Conservation (phyloP, 2,113 vertebrate genomes). For the Machaerirhynchus nigripectus region DNA sequence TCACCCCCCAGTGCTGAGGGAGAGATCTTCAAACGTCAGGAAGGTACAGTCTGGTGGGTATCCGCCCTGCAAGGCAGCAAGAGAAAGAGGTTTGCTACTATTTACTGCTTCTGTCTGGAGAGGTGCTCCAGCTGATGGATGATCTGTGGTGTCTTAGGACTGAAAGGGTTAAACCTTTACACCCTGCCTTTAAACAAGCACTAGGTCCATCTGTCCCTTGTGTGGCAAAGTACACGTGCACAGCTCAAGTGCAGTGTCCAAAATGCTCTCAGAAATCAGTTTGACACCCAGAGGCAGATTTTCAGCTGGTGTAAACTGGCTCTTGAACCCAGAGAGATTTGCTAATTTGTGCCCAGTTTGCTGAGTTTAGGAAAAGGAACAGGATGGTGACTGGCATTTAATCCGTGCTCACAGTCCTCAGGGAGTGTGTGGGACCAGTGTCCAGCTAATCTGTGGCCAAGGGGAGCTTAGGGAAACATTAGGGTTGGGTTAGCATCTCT, state of each 20-base stretch:
- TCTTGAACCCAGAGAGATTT: neutral
- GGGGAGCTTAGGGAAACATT: neutral
- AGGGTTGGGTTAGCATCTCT: neutral
- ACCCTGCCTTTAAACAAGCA: neutral
- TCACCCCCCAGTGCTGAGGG: neutral
- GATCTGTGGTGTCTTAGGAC: neutral
- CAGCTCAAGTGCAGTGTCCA: neutral
- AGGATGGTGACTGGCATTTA: neutral
- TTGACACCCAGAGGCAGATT: neutral
- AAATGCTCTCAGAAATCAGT: fast-evolving
- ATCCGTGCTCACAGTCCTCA: neutral
- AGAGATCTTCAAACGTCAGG: neutral
- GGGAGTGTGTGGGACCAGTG: neutral
- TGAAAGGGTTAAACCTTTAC: neutral
- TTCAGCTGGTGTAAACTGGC: neutral
- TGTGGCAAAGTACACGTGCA: fast-evolving
- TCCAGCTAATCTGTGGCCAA: neutral
- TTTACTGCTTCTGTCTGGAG: neutral
- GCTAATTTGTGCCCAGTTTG: neutral
- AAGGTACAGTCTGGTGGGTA: neutral
- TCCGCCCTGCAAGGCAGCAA: neutral
- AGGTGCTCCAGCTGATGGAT: neutral
- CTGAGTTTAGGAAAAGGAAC: neutral
- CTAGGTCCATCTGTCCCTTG: neutral
- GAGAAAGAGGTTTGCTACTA: neutral